Base-by-base conservation (phyloP, 2,113 vertebrate genomes). In the Rhynchopsitta pachyrhyncha region DNA sequence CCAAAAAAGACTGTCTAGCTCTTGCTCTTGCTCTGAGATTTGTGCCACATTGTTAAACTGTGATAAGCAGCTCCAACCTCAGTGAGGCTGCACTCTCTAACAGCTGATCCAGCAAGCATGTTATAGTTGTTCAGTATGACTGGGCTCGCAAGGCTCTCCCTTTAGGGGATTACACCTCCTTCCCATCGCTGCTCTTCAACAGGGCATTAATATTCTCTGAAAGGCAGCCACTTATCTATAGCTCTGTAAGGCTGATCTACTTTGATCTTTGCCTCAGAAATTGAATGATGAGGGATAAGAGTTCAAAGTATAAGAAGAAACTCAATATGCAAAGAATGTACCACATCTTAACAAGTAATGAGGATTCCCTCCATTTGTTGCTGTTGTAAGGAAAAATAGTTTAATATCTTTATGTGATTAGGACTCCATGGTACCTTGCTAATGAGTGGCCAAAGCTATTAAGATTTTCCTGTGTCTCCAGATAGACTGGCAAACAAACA, bases 331-430 rank as follows among this genome's bases (percentile, higher is more conserved):
- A 90, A 95, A 95, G 96, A 91, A 89, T 73, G 82, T 77, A 85
- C 88, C 82, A 70, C 87, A 66, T 94, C 92, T 95, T 92, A 93
- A 96, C 92, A 94, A 95, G 55, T 29, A 81, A 70, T 71, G 59
- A 87, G 77, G 92, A 80, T 86, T 93, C 86, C 76, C 81, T 95
- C 84, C 42, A 74, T 85, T 93, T 95, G 83, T 94, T 96, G 86
- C 84, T 92, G 73, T 94, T 93, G 85, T 88, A 82, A 88, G 82
- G 81, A 90, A 88, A 94, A 78, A 91, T 50, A 74, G 39, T 96
- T 97, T 94, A 89, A 93, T 96, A 94, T 97, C 95, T 95, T 96
- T 82, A 91, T 69, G 83, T 86, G 93, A 93, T 97, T 93, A 84
- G 37, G 49, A 20, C 76, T 92, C 78, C n/a, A 11, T 0, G 5